phyloP scores from a whole-genome alignment of 2,113 vertebrate species.

The Steatornis caripensis region DNA sequence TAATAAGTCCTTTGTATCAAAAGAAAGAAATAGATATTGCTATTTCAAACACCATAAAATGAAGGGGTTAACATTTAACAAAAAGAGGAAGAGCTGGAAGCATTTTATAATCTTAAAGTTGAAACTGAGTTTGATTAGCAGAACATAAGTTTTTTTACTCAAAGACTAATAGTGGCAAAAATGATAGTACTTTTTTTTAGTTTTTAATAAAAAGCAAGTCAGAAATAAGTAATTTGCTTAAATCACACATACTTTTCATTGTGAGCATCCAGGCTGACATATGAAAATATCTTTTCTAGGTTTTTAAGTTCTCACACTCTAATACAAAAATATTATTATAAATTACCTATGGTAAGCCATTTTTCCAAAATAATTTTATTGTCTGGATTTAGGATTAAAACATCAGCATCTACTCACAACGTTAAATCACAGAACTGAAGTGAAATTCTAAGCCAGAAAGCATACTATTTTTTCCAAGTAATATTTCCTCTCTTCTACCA shows the following conservation, averaged over 20 bases:
- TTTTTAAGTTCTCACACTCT: neutral
- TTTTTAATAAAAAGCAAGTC: neutral
- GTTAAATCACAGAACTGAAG: neutral
- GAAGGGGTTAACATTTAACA: neutral
- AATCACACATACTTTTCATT: neutral
- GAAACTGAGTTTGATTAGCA: neutral
- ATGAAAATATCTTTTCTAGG: neutral
- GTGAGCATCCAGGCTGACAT: neutral
- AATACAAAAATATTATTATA: neutral
- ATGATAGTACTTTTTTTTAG: neutral
- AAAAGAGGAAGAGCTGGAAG: neutral
- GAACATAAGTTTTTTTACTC: neutral
- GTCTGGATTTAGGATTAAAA: neutral
- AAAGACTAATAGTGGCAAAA: neutral
- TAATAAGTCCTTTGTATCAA: neutral
- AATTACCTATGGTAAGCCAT: neutral
- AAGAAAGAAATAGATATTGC: neutral
- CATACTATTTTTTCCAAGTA: neutral
- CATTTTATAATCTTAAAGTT: neutral
- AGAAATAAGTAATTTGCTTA: neutral
- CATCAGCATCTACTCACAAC: neutral
- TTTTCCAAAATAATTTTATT: neutral
- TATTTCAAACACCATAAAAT: neutral
- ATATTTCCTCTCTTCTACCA: neutral
- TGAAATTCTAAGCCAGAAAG: neutral